Evolutionary conservation across 2,888 invertebrate genomes (phyloP).

Genomic region (Drosophila rellima): DNA sequence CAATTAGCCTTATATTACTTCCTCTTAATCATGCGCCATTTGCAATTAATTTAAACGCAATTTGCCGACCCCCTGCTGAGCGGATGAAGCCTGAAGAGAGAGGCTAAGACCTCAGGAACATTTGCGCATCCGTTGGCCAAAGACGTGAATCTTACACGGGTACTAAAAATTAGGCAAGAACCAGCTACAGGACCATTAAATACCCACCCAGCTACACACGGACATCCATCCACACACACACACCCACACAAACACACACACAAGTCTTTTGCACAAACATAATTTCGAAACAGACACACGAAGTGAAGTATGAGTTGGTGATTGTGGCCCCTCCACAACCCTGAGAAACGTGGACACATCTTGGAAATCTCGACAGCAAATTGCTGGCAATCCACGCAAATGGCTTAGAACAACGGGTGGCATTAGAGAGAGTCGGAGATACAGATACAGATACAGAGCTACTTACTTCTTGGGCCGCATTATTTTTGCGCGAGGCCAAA

Average conservation of each 20-base stretch:
- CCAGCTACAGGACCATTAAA: constrained; percentile 48
- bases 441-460: constrained; percentile 37
- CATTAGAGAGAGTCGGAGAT: constrained; percentile 52
- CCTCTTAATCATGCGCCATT: constrained; percentile 80
- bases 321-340: constrained; percentile 7
- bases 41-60: constrained; percentile 81
- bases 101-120: constrained; percentile 44
- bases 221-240: constrained; percentile 12
- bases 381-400: constrained; percentile 84
- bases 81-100: constrained; percentile 25
- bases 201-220: constrained; percentile 25
- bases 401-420: constrained; percentile 84
- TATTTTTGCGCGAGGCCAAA: constrained; percentile 70
- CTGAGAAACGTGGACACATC: constrained; percentile 50
- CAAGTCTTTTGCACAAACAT: constrained; percentile 80
- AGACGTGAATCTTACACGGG: constrained; percentile 66
- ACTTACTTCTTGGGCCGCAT: constrained; percentile 58
- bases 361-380: constrained; percentile 82
- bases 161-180: constrained; percentile 64
- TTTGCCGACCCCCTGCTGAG: constrained; percentile 73
- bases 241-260: constrained; percentile 8
- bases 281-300: constrained; percentile 78
- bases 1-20: constrained; percentile 79
- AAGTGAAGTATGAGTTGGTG: constrained; percentile 15
- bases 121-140: constrained; percentile 62